Base-by-base conservation (phyloP, 2,888 invertebrate species). In the Parapristionchus giblindavisi region DNA sequence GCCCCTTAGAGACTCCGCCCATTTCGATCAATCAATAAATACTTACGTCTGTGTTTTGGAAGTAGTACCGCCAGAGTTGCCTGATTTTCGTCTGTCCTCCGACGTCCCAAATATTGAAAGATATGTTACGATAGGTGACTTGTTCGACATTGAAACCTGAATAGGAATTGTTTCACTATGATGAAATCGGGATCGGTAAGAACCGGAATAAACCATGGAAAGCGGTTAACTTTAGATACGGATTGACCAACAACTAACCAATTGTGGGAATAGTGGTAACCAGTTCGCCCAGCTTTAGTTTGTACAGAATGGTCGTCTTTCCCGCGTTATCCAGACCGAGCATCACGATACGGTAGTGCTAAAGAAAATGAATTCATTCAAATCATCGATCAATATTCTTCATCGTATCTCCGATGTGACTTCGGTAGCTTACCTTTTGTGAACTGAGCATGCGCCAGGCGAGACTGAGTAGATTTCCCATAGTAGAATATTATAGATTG, bases 221-320 rank as follows among this genome's bases (percentile, higher is more conserved):
- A 43, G 8, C 43, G 43, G 43, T 17, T 43, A 43, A 8, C 43
- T 8, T 43, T 14, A 43, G 8, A 8, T 14, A 14, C 43, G 8
- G 17, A 8, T 17, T n/a, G n/a, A 17, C 17, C 8, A 43, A 14
- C 43, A 8, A 14, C 54, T 54, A 5, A 65, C 65, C 65, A 24
- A 65, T 65, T 11, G 65, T 65, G 65, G 65, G 40, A 43, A 65
- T 65, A 43, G 65, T 65, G 24, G 36, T 65, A 27, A 65, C 40
- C 5, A 65, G 21, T 29, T 65, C 65, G 8, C 65, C 65, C 14
- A 65, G 43, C 40, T 65, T 65, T 5, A 65, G 38, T 24, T 38
- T 34, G 65, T 38, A 65, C 29, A 65, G 65, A 40, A 65, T 65
- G 4, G 65, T 65, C 14, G 65, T 65, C 65, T 65, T 65, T 65